Percentiles rank a stretch among this genome's conserved stretches.
Evolutionary conservation across 2,113 vertebrate species (phyloP).

Genomic region (Tyto alba): DNA sequence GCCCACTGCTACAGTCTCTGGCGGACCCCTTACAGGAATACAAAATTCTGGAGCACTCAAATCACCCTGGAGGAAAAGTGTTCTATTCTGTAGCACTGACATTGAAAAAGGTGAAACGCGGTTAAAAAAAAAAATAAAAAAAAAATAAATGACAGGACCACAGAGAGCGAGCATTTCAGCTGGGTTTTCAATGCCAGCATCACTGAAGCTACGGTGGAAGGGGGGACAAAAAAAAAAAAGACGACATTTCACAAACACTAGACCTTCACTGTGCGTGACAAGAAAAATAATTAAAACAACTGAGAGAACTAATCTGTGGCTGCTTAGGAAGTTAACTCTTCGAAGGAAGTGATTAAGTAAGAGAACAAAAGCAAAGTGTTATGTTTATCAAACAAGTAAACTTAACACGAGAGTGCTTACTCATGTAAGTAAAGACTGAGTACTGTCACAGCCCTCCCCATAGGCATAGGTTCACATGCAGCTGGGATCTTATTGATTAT

Average conservation of each 20-base stretch:
- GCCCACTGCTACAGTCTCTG: constrained; percentile 27
- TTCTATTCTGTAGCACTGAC: not conserved
- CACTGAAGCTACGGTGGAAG: constrained; percentile 48
- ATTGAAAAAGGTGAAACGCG: not conserved
- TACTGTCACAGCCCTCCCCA: not conserved
- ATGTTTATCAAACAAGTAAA: constrained; percentile 28
- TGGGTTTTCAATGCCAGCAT: constrained; percentile 45
- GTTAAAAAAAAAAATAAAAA: not conserved
- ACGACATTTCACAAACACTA: constrained; percentile 67
- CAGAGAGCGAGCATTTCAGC: constrained; percentile 24
- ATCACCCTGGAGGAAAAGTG: constrained; percentile 14
- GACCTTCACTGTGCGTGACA: constrained; percentile 69
- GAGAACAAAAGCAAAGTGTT: constrained; percentile 21
- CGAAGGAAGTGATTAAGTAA: constrained; percentile 41
- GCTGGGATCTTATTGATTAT: not conserved
- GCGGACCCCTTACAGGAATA: constrained; percentile 11
- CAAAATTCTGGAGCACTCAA: not conserved
- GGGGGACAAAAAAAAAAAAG: not conserved
- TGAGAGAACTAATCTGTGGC: constrained; percentile 61
- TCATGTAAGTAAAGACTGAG: not conserved
- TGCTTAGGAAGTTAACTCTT: constrained; percentile 73
- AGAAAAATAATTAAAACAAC: constrained; percentile 77
- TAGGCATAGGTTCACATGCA: fast-evolving
- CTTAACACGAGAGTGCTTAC: not conserved
- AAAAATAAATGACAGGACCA: not conserved